Conservation (phyloP, 2,888 invertebrate species). For the Cacoxenus indagator region DNA sequence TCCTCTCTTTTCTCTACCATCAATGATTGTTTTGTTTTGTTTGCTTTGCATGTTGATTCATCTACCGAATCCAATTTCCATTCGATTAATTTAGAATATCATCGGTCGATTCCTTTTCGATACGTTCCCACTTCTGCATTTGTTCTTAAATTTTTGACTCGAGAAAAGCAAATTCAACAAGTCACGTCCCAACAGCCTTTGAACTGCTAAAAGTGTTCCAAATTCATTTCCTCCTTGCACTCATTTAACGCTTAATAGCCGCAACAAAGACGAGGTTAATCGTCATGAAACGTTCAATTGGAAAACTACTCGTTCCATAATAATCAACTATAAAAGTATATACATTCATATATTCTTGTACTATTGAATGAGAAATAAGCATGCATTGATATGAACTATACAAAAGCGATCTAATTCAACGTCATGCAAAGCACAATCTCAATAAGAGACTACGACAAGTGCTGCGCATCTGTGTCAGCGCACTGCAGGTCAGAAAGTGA, state of each 20-base stretch:
- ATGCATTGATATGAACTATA: neutral
- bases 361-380: neutral
- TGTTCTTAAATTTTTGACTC: too few relatives aligned
- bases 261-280: neutral
- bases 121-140: too few relatives aligned
- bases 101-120: too few relatives aligned
- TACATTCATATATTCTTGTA: neutral
- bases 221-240: too few relatives aligned
- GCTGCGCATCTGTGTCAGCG: neutral
- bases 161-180: too few relatives aligned
- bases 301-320: neutral
- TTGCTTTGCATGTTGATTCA: too few relatives aligned
- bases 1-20: too few relatives aligned
- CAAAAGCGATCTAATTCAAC: neutral
- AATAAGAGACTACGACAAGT: neutral
- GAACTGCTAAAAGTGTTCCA: too few relatives aligned
- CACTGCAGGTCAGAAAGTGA: neutral
- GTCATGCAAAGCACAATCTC: neutral
- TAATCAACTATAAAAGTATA: constrained; percentile 1
- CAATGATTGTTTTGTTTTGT: too few relatives aligned
- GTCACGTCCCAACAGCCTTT: too few relatives aligned
- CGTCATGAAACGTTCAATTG: neutral
- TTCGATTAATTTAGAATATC: too few relatives aligned
- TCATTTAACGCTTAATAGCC: neutral
- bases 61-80: too few relatives aligned